Percentiles rank a stretch among this genome's conserved stretches.
Evolutionary conservation across 2,888 invertebrate genomes (phyloP).

Genomic region (Diarsia brunnea): DNA sequence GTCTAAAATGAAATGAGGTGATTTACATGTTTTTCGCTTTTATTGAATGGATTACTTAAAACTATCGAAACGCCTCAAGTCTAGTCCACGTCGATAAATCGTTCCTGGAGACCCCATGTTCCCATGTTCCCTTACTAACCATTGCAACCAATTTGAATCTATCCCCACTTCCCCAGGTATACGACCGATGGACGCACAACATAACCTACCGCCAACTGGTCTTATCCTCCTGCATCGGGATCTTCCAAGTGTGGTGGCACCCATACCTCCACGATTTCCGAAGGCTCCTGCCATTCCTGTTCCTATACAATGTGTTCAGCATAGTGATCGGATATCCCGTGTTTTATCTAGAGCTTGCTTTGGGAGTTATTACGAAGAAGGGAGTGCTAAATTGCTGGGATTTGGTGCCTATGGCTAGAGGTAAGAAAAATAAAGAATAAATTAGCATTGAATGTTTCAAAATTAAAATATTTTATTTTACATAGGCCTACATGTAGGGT

Average conservation of each 20-base stretch:
- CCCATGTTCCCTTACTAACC: neutral
- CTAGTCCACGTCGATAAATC: neutral
- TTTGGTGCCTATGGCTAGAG: conserved; percentile 84
- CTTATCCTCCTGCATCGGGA: conserved; percentile 83
- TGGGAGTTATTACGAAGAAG: conserved; percentile 85
- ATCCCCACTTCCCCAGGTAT: conserved; percentile 67
- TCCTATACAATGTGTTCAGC: conserved; percentile 85
- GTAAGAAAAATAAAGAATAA: conserved; percentile 62
- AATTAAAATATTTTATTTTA: too few species aligned
- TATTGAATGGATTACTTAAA: neutral
- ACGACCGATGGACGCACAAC: conserved; percentile 86
- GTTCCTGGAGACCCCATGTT: neutral
- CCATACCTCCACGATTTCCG: conserved; percentile 82
- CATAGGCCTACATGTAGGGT: too few species aligned
- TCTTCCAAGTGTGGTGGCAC: conserved; percentile 86
- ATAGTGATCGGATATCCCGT: conserved; percentile 83
- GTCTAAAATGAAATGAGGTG: neutral
- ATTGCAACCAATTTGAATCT: neutral
- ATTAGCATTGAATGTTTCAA: neutral
- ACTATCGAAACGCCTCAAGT: neutral
- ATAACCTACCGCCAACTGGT: conserved; percentile 86
- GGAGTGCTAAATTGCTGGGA: conserved; percentile 87
- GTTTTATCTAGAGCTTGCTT: conserved; percentile 84
- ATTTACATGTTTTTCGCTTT: neutral
- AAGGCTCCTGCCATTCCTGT: conserved; percentile 82